Base-by-base conservation (phyloP, 2,888 invertebrate genomes). In the Brachyptera risi region DNA sequence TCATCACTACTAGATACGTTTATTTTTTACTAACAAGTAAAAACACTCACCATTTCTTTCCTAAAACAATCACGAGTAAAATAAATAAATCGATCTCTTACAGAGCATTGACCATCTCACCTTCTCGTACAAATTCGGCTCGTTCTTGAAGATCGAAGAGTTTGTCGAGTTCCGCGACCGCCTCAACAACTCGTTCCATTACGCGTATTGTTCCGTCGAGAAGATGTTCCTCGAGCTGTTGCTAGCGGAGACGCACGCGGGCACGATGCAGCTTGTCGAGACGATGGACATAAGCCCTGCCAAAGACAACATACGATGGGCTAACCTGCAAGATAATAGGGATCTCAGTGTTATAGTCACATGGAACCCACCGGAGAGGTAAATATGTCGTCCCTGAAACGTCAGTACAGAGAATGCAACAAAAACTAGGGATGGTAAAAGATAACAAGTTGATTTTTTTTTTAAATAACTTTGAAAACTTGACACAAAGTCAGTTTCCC, bases 71-170 rank as follows among this genome's bases (percentile, higher is more conserved):
- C n/a, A n/a, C n/a, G n/a, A n/a, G n/a, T n/a, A n/a, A n/a, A n/a
- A n/a, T n/a, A n/a, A n/a, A n/a, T n/a, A n/a, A n/a, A n/a, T n/a
- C n/a, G n/a, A n/a, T n/a, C 50, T 61, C 11, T 71, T 74, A 56
- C 79, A 92, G 91, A 90, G 92, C 70, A 84, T 92, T 51, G 96
- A 96, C 74, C 92, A 94, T 73, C 81, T 96, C 58, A 91, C 94
- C 24, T 87, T 91, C 71, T 91, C 92, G 7, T 96, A 96, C 78
- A 95, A 96, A 73, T 96, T 88, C 76, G 96, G 96, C 11, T 94
- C 96, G 47, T 96, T 96, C 78, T 85, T 88, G 67, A 95, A 96
- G 81, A 83, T 96, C 67, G 85, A 89, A 68, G 96, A 96, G 75
- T 90, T 97, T 73, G 85, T 91, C 70, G 85, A 88, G 71, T 91